Base-by-base conservation (phyloP, 2,797 vertebrate genomes). In the Phoeniculus purpureus region DNA sequence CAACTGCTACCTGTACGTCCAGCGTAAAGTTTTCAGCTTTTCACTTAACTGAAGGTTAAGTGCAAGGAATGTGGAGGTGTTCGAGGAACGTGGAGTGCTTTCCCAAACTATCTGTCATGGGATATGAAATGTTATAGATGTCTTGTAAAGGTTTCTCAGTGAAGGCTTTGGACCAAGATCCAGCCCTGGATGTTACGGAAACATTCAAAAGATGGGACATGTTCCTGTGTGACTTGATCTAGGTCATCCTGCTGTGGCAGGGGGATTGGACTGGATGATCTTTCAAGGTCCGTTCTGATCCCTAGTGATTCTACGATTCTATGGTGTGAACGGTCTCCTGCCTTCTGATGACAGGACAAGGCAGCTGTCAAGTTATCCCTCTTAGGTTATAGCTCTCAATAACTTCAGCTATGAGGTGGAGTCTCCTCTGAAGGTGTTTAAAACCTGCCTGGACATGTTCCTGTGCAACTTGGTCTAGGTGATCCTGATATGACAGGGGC, bases 51-150 rank as follows among this genome's bases (percentile, higher is more conserved):
- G 54, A 56, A 78, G 1, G 4, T 50, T 7, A n/a, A n/a, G n/a
- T 25, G 80, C 59, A 77, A 52, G 85, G 18, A 77, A 51, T 1
- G n/a, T n/a, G n/a, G n/a, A n/a, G n/a, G n/a, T n/a, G n/a, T n/a
- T n/a, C n/a, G n/a, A n/a, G n/a, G n/a, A n/a, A n/a, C n/a, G 1
- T 29, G 15, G n/a, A 80, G 65, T 10, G 3, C 4, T 77, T 54
- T 27, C 3, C 8, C 7, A 29, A 66, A 67, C 3, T 78, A 64
- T 51, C 3, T 20, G 17, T 73, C 23, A 67, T 34, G 5, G 7
- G 7, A 25, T 40, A 27, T 0, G 3, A 75, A n/a, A 19, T 26
- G 23, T 8, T 62, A 32, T 1, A 87, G 40, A 5, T 0, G n/a
- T 45, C 70, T 48, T 47, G 3, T 8, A 37, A 48, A n/a, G 16